Percentiles rank a stretch among this genome's conserved stretches.
Conservation (phyloP, 1,140 invertebrate species). For the Calliopsis andreniformis region DNA sequence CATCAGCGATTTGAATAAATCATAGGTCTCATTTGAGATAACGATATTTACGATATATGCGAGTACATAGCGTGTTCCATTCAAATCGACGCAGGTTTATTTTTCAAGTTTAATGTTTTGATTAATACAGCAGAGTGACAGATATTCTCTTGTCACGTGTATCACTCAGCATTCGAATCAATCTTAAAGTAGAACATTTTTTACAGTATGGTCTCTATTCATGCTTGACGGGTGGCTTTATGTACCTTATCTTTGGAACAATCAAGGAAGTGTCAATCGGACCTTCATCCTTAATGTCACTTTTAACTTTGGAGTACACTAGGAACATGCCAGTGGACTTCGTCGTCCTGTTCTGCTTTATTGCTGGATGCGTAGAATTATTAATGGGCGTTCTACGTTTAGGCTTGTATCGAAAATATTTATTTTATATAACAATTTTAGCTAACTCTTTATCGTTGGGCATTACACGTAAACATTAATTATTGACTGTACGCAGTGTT, state of each 20-base stretch:
- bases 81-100: too few relatives aligned
- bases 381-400: constrained; percentile 89
- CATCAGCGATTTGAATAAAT: too few relatives aligned
- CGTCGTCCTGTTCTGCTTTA: constrained; percentile 89
- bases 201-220: constrained; percentile 88
- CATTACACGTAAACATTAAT: too few relatives aligned
- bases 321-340: constrained; percentile 87
- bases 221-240: constrained; percentile 88
- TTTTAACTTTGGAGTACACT: constrained; percentile 89
- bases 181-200: constrained; percentile 4
- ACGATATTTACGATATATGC: too few relatives aligned
- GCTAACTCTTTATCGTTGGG: too few relatives aligned
- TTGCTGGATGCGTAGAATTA: constrained; percentile 89
- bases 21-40: too few relatives aligned
- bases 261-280: constrained; percentile 95
- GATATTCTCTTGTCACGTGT: neutral
- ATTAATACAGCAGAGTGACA: too few relatives aligned
- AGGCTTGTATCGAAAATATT: constrained; percentile 80
- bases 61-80: too few relatives aligned
- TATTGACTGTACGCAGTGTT: too few relatives aligned
- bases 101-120: too few relatives aligned
- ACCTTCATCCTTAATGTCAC: constrained; percentile 92
- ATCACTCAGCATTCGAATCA: neutral
- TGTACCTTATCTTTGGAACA: constrained; percentile 94
- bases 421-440: too few relatives aligned